Conservation (phyloP, 1,140 invertebrate species). For the Babylonia areolata region DNA sequence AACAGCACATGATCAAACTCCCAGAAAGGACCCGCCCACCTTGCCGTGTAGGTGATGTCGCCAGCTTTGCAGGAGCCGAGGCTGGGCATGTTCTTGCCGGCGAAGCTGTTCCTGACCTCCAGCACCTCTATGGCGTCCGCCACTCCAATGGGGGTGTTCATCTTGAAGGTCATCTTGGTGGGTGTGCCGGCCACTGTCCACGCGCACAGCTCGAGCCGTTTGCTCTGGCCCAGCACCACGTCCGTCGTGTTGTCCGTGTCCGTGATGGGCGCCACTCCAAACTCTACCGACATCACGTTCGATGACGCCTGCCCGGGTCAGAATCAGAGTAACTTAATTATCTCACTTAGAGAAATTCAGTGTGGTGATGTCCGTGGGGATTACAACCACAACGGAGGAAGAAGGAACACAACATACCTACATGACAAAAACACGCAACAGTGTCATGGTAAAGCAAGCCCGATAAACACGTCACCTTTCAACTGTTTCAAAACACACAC, state of each 20-base stretch:
- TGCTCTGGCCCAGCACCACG: constrained; percentile 47
- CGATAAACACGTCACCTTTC: too few species aligned
- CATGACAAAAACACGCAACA: too few species aligned
- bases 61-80: constrained; percentile 34
- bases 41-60: constrained; percentile 39
- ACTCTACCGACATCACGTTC: constrained; percentile 9
- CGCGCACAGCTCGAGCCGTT: constrained; percentile 46
- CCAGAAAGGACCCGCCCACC: too few species aligned
- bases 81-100: constrained; percentile 57
- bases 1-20: too few species aligned
- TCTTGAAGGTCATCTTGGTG: constrained; percentile 46
- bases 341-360: too few species aligned
- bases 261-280: constrained; percentile 16
- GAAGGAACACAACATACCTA: too few species aligned
- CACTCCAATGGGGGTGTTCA: constrained; percentile 35
- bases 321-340: too few species aligned
- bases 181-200: background rate
- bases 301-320: background rate
- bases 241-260: constrained; percentile 37
- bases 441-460: too few species aligned
- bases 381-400: too few species aligned
- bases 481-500: too few species aligned
- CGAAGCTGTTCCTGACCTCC: constrained; percentile 44
- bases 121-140: constrained; percentile 46
- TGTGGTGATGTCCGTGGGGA: too few species aligned